Conservation (phyloP, 2,797 vertebrate species). For the Glyptemys insculpta region DNA sequence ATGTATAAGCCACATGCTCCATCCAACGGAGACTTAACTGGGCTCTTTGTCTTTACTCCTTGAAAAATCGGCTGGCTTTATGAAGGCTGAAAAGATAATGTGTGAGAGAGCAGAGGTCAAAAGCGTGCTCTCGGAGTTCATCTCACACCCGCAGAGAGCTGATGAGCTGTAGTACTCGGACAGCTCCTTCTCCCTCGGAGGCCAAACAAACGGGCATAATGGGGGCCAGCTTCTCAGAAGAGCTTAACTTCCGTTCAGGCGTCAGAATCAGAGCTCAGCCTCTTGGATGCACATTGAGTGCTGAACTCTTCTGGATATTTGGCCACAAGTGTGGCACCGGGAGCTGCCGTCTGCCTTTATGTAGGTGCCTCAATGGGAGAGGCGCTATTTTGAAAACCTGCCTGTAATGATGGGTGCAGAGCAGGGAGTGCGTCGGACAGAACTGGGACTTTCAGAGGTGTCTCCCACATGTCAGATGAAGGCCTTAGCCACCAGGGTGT, state of each 20-base stretch:
- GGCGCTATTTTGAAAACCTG: not conserved
- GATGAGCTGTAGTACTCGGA: rapidly evolving
- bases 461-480: not conserved
- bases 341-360: not conserved
- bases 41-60: not conserved
- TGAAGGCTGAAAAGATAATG: not conserved
- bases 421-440: not conserved
- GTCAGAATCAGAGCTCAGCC: not conserved
- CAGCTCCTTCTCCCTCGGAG: rapidly evolving
- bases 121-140: conserved; percentile 12
- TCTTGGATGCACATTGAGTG: not conserved
- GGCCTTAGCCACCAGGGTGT: not conserved
- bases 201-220: not conserved
- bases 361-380: not conserved
- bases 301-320: not conserved
- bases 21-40: not conserved
- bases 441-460: not conserved
- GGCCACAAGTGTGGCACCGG: not conserved
- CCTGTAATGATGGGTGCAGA: not conserved
- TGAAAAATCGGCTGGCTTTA: not conserved
- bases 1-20: rapidly evolving
- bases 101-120: not conserved
- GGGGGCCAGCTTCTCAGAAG: not conserved
- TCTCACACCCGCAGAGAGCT: not conserved
- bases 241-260: not conserved